A percentile compares a stretch with the other conserved stretches of the same genome.
These are phyloP conservation scores for Peromyscus californicus DNA, from an alignment of 2,113 vertebrate species.

Conservation along the genomic window DNA sequence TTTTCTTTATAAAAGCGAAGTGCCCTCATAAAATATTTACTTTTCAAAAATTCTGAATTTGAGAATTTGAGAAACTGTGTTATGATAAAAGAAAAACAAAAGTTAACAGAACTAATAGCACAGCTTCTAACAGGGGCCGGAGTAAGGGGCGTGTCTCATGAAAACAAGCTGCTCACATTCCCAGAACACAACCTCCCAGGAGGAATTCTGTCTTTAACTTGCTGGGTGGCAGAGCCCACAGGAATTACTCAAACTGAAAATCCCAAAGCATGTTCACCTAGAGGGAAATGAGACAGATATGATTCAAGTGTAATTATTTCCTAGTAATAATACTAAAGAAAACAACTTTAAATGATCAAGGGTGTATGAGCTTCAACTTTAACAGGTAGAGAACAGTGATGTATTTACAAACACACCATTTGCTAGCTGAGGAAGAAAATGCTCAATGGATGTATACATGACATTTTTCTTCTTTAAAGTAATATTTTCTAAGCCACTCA, in stretches of 20 bases:
- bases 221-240: slow-evolving; percentile 68
- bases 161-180: slow-evolving; percentile 76
- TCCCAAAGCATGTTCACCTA: slow-evolving; percentile 78
- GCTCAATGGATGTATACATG: not conserved
- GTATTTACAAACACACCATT: not conserved
- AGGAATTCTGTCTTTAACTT: slow-evolving; percentile 69
- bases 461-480: slow-evolving; percentile 54
- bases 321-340: slow-evolving; percentile 62
- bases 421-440: slow-evolving; percentile 55
- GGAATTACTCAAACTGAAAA: slow-evolving; percentile 79
- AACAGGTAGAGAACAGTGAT: slow-evolving; percentile 11
- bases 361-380: not conserved
- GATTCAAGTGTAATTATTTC: slow-evolving; percentile 77
- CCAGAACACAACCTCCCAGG: slow-evolving; percentile 52
- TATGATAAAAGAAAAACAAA: slow-evolving; percentile 53
- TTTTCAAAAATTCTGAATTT: slow-evolving; percentile 63
- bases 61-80: slow-evolving; percentile 40
- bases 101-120: slow-evolving; percentile 23
- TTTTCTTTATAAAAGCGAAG: slow-evolving; percentile 70
- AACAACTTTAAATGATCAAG: slow-evolving; percentile 69
- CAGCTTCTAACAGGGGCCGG: slow-evolving; percentile 12
- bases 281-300: slow-evolving; percentile 66
- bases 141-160: slow-evolving; percentile 37
- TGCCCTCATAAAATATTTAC: slow-evolving; percentile 45
- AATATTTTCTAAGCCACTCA: slow-evolving; percentile 30